Evolutionary conservation across 92 coral and sea anemone species (phyloP).

Genomic region (Pocillopora meandrina): DNA sequence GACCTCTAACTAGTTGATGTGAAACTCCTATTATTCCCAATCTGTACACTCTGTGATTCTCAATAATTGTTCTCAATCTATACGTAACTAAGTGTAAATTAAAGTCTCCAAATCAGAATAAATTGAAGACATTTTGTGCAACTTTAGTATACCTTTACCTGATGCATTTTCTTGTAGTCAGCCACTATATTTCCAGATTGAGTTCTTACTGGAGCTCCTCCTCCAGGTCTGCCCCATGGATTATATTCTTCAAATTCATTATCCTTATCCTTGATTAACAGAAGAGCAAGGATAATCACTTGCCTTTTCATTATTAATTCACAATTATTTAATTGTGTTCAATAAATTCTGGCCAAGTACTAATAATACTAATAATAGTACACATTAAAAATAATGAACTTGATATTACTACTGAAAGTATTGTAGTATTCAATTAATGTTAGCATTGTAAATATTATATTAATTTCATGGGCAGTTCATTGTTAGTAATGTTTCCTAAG

Average conservation of each 20-base stretch:
- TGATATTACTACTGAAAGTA: no score
- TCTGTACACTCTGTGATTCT: neutral
- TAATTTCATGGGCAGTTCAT: no score
- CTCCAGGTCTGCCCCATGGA: slow-evolving; percentile 93
- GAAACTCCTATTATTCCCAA: neutral
- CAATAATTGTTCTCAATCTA: neutral
- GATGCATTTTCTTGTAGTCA: slow-evolving; percentile 62
- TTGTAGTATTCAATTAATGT: no score
- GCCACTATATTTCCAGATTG: slow-evolving; percentile 88
- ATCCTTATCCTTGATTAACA: slow-evolving; percentile 5
- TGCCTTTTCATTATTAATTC: neutral
- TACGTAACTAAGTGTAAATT: neutral
- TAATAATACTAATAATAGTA: no score
- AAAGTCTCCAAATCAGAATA: neutral
- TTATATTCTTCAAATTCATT: slow-evolving; percentile 62
- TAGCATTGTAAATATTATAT: no score
- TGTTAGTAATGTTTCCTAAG: no score
- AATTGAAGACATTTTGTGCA: neutral
- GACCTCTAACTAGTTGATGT: no score
- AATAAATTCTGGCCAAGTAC: no score
- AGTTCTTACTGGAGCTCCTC: slow-evolving; percentile 82
- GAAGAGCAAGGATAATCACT: neutral
- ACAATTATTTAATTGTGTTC: no score
- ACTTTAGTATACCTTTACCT: slow-evolving; percentile 20
- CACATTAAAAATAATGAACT: no score